These are phyloP conservation scores for Tyto alba DNA, from an alignment of 2,113 vertebrate species.

Conservation along the genomic window DNA sequence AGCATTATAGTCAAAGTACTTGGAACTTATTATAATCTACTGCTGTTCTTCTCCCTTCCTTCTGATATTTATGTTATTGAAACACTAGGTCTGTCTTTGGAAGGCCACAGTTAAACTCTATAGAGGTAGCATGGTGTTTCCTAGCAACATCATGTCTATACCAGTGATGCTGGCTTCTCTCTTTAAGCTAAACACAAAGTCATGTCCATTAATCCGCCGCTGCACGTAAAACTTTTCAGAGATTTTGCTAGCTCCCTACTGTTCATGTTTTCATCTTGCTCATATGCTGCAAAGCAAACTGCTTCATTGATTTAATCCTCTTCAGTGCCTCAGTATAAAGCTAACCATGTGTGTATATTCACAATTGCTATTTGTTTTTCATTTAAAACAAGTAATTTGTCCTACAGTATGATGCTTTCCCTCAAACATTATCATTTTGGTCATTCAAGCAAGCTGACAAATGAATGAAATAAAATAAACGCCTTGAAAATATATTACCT, in stretches of 20 bases:
- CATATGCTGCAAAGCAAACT: slow-evolving; percentile 61
- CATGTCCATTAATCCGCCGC: slow-evolving; percentile 79
- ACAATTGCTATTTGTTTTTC: slow-evolving; percentile 53
- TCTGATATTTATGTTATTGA: slow-evolving; percentile 47
- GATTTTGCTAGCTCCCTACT: slow-evolving; percentile 70
- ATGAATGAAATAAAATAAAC: slow-evolving; percentile 34
- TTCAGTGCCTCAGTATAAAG: neutral
- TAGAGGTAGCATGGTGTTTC: slow-evolving; percentile 63
- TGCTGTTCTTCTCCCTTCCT: slow-evolving; percentile 8
- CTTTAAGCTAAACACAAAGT: slow-evolving; percentile 71
- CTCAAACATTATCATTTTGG: slow-evolving; percentile 6
- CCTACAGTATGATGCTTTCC: slow-evolving; percentile 1
- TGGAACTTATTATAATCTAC: neutral
- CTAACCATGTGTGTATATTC: slow-evolving; percentile 8
- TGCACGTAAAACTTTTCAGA: slow-evolving; percentile 71
- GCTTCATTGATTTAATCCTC: slow-evolving; percentile 67
- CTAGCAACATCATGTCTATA: slow-evolving; percentile 72
- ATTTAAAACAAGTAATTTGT: slow-evolving; percentile 47
- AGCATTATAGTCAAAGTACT: neutral
- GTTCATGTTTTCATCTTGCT: slow-evolving; percentile 74
- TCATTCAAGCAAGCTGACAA: slow-evolving; percentile 28
- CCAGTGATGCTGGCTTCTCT: slow-evolving; percentile 58
- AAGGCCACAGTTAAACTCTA: slow-evolving; percentile 62
- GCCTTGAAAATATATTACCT: neutral
- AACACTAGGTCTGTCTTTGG: slow-evolving; percentile 45